Percentiles rank a stretch among this genome's conserved stretches.
Evolutionary conservation across 2,888 invertebrate species (phyloP).

Genomic region (Synergus laeviventris): DNA sequence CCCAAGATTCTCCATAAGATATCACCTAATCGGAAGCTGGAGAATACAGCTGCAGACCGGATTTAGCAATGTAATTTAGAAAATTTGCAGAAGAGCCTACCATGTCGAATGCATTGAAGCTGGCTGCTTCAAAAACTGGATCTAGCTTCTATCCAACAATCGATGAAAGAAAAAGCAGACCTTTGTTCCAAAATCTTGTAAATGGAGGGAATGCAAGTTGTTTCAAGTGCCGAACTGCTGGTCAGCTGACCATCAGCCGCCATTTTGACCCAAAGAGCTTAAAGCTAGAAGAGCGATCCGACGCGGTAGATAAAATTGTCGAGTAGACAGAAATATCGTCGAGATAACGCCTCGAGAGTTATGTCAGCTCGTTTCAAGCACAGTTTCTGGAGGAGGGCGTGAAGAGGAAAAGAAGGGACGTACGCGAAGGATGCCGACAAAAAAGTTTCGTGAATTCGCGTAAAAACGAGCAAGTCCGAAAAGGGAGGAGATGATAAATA

Average conservation of each 20-base stretch:
- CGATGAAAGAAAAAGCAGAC: background rate
- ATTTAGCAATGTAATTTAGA: conserved; percentile 22
- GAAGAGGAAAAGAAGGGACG: conserved; percentile 42
- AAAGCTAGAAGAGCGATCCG: conserved; percentile 46
- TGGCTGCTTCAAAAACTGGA: background rate
- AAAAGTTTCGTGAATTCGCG: conserved; percentile 56
- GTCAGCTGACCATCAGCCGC: conserved; percentile 52
- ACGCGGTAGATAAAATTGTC: conserved; percentile 58
- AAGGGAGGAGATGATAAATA: conserved; percentile 62
- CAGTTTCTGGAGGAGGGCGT: conserved; percentile 42
- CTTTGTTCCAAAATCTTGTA: background rate
- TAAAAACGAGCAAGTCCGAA: conserved; percentile 44
- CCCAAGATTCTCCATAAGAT: conserved; percentile 20
- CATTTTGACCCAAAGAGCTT: conserved; percentile 50
- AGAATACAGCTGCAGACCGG: conserved; percentile 15
- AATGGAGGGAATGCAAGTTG: background rate
- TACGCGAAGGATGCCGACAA: conserved; percentile 45
- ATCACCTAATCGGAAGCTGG: conserved; percentile 27
- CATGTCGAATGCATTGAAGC: background rate
- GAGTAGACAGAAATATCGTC: conserved; percentile 63
- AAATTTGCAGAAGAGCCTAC: conserved; percentile 10
- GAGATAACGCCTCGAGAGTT: conserved; percentile 62
- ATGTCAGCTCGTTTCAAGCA: conserved; percentile 53
- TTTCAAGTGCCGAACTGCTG: conserved; percentile 16
- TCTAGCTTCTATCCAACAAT: background rate